Percentiles rank a stretch among this genome's conserved stretches.
Conservation (phyloP, 1,140 invertebrate genomes). For the Lordiphosa collinella region DNA sequence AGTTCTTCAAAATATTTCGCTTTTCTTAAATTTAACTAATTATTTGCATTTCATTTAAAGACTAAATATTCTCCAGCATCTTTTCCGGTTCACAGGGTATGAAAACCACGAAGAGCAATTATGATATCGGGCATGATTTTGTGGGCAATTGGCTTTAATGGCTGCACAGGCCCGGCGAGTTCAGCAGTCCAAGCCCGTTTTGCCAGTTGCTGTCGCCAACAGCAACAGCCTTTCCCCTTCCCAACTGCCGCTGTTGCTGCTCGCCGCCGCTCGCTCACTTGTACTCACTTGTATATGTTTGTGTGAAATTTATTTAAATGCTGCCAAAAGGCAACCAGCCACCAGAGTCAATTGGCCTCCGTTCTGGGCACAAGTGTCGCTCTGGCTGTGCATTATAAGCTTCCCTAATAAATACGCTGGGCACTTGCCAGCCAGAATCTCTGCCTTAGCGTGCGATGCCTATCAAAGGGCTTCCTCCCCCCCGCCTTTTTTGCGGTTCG, state of each 20-base stretch:
- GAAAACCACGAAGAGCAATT: slow-evolving; percentile 73
- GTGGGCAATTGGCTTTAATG: slow-evolving; percentile 77
- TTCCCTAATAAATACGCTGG: slow-evolving; percentile 37
- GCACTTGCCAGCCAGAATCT: slow-evolving; percentile 24
- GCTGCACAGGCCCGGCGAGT: slow-evolving; percentile 26
- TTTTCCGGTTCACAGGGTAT: slow-evolving; percentile 25
- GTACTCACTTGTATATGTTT: slow-evolving; percentile 30
- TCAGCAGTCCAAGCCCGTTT: slow-evolving; percentile 24
- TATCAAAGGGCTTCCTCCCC: too few relatives aligned
- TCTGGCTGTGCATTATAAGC: slow-evolving; percentile 42
- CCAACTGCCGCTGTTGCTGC: neutral
- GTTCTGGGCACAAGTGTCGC: slow-evolving; percentile 47
- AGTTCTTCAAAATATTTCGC: too few relatives aligned
- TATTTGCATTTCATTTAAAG: too few relatives aligned
- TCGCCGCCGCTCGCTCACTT: too few relatives aligned
- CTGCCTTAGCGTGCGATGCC: neutral
- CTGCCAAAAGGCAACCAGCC: slow-evolving; percentile 63
- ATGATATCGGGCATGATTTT: slow-evolving; percentile 77
- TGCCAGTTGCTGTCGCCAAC: slow-evolving; percentile 40
- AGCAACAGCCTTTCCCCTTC: too few relatives aligned
- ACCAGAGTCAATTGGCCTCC: slow-evolving; percentile 43
- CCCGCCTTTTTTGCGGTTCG: slow-evolving; percentile 16
- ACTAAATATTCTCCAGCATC: too few relatives aligned
- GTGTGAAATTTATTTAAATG: slow-evolving; percentile 72
- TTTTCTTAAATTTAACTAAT: too few relatives aligned